phyloP scores from a whole-genome alignment of 2,113 vertebrate species.

The Corvus hawaiiensis region DNA sequence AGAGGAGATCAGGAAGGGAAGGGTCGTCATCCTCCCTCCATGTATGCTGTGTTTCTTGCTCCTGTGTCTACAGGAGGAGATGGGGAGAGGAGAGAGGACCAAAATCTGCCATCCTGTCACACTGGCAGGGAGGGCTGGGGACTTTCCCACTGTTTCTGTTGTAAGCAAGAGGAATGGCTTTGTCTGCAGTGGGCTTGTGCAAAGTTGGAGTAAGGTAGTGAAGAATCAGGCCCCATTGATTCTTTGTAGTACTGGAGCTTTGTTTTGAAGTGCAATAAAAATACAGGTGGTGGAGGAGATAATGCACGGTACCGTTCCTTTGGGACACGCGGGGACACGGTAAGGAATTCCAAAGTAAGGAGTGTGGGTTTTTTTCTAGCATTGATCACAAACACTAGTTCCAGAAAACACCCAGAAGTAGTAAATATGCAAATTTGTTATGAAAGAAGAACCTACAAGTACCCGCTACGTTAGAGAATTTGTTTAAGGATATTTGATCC shows the following conservation, averaged over 20 bases:
- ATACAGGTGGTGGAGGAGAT: slow-evolving; percentile 45
- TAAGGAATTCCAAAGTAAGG: background rate
- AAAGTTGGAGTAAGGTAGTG: background rate
- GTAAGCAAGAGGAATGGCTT: background rate
- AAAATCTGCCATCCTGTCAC: background rate
- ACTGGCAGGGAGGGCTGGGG: background rate
- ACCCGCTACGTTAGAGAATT: background rate
- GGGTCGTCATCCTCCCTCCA: background rate
- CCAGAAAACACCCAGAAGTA: slow-evolving; percentile 59
- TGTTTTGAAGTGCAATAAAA: slow-evolving; percentile 58
- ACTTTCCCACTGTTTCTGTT: background rate
- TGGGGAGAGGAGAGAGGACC: background rate
- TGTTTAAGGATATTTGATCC: slow-evolving; percentile 38
- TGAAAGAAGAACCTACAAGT: slow-evolving; percentile 26
- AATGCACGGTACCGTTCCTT: slow-evolving; percentile 6
- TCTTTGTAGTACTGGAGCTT: slow-evolving; percentile 38
- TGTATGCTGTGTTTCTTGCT: rapidly evolving
- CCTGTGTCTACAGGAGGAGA: background rate
- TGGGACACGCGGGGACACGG: background rate
- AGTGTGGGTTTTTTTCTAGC: background rate
- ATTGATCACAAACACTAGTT: slow-evolving; percentile 23
- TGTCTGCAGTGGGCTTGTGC: background rate
- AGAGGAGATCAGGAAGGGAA: background rate
- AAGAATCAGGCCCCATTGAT: background rate
- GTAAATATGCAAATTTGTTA: slow-evolving; percentile 55